These are phyloP conservation scores for Lymantria monacha DNA, from an alignment of 2,888 invertebrate genomes.

Conservation along the genomic window DNA sequence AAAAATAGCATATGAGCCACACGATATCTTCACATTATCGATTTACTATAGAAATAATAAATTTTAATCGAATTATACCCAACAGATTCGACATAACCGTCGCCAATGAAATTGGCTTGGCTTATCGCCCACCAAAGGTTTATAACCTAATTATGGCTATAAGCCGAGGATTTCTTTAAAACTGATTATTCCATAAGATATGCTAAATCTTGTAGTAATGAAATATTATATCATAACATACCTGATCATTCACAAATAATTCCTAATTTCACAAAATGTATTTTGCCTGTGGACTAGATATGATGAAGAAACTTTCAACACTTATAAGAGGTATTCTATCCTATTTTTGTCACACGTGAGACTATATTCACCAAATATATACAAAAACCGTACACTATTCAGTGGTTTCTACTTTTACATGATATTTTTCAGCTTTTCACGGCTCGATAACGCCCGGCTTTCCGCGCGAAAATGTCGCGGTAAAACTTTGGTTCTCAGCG, in stretches of 20 bases:
- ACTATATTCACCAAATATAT: slow-evolving; percentile 46
- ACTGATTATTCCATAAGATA: slow-evolving; percentile 25
- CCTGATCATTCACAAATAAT: slow-evolving; percentile 78
- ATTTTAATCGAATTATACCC: slow-evolving; percentile 37
- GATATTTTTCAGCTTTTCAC: slow-evolving; percentile 74
- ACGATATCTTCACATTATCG: slow-evolving; percentile 46
- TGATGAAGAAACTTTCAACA: slow-evolving; percentile 40
- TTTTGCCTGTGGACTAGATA: slow-evolving; percentile 58
- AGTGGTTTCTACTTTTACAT: slow-evolving; percentile 46
- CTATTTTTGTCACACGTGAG: slow-evolving; percentile 43
- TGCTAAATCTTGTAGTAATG: slow-evolving; percentile 36
- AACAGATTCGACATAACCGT: slow-evolving; percentile 45
- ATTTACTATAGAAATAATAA: slow-evolving; percentile 39
- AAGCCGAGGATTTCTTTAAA: slow-evolving; percentile 35
- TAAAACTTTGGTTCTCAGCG: slow-evolving; percentile 66
- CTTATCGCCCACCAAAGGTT: slow-evolving; percentile 75
- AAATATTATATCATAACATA: slow-evolving; percentile 51
- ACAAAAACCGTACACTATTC: slow-evolving; percentile 40
- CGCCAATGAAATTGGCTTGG: slow-evolving; percentile 68
- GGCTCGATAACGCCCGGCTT: slow-evolving; percentile 82
- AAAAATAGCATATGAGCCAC: slow-evolving; percentile 67
- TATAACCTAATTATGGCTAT: slow-evolving; percentile 71
- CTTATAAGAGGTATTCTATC: slow-evolving; percentile 42
- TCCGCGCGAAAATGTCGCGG: slow-evolving; percentile 83
- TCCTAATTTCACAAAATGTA: slow-evolving; percentile 62